Evolutionary conservation across 2,113 vertebrate species (phyloP), one percentile per base, ranked within the genome.

Genomic region (Paralichthys olivaceus): DNA sequence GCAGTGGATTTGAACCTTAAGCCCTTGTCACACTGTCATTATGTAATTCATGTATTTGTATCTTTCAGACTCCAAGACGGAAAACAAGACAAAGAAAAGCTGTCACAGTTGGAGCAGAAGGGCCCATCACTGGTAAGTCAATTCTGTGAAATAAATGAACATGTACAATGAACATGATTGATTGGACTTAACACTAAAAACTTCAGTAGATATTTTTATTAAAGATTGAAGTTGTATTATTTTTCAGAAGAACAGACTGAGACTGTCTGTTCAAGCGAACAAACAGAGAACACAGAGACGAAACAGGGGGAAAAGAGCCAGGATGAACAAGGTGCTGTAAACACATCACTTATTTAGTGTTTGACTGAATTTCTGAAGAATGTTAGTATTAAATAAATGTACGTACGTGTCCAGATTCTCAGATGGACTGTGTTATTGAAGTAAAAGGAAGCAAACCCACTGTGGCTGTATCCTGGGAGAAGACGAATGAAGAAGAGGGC

Each of bases 11-110:
- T 45, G 8, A 15, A 47, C 11, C 8, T 22, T 5, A 5, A 40
- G 1, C 5, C 7, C 4, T 22, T 5, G 1, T 49, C n/a, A 2
- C 19, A 4, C n/a, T 29, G 0, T 7, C 6, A 11, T 51, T 28
- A 14, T 34, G 9, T 58, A 19, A 17, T 1, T 20, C 9, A 25
- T 57, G 1, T 67, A 2, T 63, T 13, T 72, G 2, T 75, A 15
- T 69, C 0, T 74, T 75, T 63, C 53, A 90, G 89, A 67, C n/a
- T 25, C 7, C 45, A 43, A 83, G 19, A 51, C 23, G 23, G 2
- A 60, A 55, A 19, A 75, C 54, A 75, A 75, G 47, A 58, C 63
- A 54, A 72, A 81, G 66, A n/a, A 72, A 83, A 64, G 74, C 58
- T 43, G 53, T 65, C 22, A 26, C 17, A 2, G 51, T 0, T 32